Evolutionary conservation across 2,113 vertebrate species (phyloP).

Genomic region (Phylloscopus trochilus): DNA sequence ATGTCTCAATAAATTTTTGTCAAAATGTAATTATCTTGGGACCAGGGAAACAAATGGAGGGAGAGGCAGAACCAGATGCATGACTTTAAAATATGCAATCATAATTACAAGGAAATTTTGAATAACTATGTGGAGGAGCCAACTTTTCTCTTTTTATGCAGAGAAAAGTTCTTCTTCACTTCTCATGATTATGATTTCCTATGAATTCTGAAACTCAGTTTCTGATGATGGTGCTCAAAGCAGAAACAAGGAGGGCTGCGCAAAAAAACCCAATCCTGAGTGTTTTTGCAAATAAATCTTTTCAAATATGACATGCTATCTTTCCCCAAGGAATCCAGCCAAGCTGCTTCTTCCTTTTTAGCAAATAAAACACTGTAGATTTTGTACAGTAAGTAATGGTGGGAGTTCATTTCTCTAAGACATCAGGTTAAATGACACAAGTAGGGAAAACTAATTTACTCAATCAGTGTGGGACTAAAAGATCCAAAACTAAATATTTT

Average conservation of each 20-base stretch:
- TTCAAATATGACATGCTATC: constrained; percentile 55
- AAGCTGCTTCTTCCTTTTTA: constrained; percentile 60
- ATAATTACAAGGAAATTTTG: constrained; percentile 62
- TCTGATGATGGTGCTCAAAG: not conserved
- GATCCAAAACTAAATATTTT: not conserved
- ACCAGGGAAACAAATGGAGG: constrained; percentile 65
- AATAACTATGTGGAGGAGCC: constrained; percentile 36
- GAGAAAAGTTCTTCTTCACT: not conserved
- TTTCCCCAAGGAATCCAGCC: constrained; percentile 57
- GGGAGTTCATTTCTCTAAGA: not conserved
- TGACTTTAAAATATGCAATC: constrained; percentile 64
- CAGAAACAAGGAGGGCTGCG: not conserved
- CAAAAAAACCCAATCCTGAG: not conserved
- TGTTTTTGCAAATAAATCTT: constrained; percentile 67
- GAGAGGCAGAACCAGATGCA: constrained; percentile 67
- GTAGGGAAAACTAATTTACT: not conserved
- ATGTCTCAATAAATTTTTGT: constrained; percentile 78
- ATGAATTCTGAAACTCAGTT: not conserved
- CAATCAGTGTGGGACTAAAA: not conserved
- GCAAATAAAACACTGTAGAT: constrained; percentile 49
- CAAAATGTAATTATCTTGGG: constrained; percentile 73
- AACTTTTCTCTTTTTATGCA: not conserved
- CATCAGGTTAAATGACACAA: not conserved
- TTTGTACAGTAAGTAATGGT: not conserved
- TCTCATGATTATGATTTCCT: not conserved